Evolutionary conservation across 2,888 invertebrate species (phyloP).

Genomic region (Altica lythri): DNA sequence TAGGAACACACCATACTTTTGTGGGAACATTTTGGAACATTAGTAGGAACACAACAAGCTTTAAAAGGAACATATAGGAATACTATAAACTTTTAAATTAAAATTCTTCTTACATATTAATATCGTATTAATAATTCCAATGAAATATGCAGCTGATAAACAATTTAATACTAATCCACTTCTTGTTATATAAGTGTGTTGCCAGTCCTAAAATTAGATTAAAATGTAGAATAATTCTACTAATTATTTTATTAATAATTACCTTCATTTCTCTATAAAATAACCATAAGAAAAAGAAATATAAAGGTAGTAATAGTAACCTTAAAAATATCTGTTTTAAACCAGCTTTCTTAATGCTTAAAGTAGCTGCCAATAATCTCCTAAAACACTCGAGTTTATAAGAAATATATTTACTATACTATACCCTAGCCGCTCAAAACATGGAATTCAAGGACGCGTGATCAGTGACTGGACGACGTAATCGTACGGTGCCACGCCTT

Average conservation of each 20-base stretch:
- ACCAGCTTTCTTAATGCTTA: constrained; percentile 77
- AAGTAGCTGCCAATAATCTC: constrained; percentile 76
- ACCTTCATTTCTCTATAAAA: constrained; percentile 74
- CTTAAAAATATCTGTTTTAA: constrained; percentile 76
- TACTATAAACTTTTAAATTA: too few relatives aligned
- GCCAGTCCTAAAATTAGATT: constrained; percentile 61
- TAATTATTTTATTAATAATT: background rate
- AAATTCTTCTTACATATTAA: constrained; percentile 75
- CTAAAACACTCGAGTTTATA: constrained; percentile 58
- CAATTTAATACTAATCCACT: constrained; percentile 74
- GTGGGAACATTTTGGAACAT: too few relatives aligned
- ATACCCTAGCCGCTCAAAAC: too few relatives aligned
- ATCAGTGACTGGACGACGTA: too few relatives aligned
- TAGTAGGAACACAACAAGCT: too few relatives aligned
- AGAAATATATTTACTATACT: too few relatives aligned
- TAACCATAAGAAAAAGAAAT: constrained; percentile 77
- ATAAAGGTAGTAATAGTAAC: constrained; percentile 73
- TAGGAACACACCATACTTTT: too few relatives aligned
- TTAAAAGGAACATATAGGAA: too few relatives aligned
- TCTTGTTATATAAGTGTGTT: constrained; percentile 71
- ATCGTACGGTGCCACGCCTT: too few relatives aligned
- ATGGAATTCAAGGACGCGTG: too few relatives aligned
- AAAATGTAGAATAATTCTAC: background rate
- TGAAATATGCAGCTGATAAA: constrained; percentile 69
- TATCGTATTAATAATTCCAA: constrained; percentile 71